Evolutionary conservation across 2,888 invertebrate genomes (phyloP).

Genomic region (Eutolmus rufibarbis): DNA sequence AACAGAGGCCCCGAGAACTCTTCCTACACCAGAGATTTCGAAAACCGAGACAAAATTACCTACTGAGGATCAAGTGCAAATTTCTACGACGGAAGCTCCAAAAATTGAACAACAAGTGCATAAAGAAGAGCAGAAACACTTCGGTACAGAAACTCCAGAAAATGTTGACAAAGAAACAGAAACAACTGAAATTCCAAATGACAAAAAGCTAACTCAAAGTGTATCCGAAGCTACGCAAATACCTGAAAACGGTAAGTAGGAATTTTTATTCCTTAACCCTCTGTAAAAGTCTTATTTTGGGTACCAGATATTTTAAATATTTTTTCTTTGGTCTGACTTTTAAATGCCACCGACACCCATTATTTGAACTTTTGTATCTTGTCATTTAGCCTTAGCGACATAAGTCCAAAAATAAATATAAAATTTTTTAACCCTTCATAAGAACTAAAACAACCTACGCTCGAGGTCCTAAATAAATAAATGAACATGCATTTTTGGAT

Average conservation of each 20-base stretch:
- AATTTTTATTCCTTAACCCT: neutral
- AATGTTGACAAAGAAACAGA: neutral
- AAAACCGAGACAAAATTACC: neutral
- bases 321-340: no score
- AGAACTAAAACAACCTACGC: no score
- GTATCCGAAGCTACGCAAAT: neutral
- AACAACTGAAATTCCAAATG: neutral
- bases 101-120: neutral
- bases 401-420: no score
- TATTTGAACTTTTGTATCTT: no score
- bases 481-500: neutral
- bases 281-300: neutral
- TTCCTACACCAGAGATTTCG: neutral
- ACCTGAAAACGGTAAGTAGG: neutral
- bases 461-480: neutral
- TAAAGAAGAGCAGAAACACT: neutral
- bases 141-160: neutral
- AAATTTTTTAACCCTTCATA: no score
- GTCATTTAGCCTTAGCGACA: no score
- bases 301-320: no score
- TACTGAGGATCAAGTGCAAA: neutral
- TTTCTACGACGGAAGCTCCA: neutral
- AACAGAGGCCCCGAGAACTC: neutral
- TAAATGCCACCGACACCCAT: no score
- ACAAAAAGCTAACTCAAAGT: neutral